Evolutionary conservation across 2,797 vertebrate genomes (phyloP), one percentile per base, ranked within the genome.

Genomic region (Helicolenus hilgendorfi): DNA sequence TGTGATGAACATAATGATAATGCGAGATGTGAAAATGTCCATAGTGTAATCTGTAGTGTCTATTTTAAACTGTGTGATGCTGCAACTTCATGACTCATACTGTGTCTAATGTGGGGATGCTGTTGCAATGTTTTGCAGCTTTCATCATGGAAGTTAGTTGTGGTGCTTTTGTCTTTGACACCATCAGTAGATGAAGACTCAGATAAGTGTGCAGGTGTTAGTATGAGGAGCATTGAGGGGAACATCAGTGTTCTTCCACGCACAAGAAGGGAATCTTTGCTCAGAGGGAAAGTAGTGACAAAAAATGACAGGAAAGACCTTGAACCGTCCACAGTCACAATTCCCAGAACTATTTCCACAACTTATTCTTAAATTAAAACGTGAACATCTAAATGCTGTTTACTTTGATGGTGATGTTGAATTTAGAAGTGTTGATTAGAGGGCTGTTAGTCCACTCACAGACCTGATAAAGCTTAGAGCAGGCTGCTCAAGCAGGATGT

Each of bases 81-180:
- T 75, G 18, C 13, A 55, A 11, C 24, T 64, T 70, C 10, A 5
- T 85, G 77, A 81, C 45, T 92, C 88, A 91, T 38, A 6, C 6
- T 53, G 11, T 20, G 14, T 22, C 22, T 74, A 38, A 77, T 64
- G 26, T 26, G 29, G 8, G 7, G 10, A 62, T 56, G 31, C n/a
- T 11, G 71, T 69, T 69, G 27, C 81, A 72, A 9, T 31, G 26
- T 72, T 82, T 68, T 67, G 33, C 60, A 27, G 10, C 1, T 73
- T 20, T 78, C 83, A 84, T 77, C 72, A 83, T 77, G 85, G 87
- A 85, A 91, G 84, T 14, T 56, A 3, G 7, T 14, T 53, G 70
- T 41, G 60, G 11, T 26, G 2, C 27, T 20, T 67, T 96, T 96
- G 92, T 97, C 96, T 94, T 26, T 84, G 24, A 96, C 96, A 96